Evolutionary conservation across 2,888 invertebrate species (phyloP), one percentile per base, ranked within the genome.

Genomic region (Melinaea marsaeus): DNA sequence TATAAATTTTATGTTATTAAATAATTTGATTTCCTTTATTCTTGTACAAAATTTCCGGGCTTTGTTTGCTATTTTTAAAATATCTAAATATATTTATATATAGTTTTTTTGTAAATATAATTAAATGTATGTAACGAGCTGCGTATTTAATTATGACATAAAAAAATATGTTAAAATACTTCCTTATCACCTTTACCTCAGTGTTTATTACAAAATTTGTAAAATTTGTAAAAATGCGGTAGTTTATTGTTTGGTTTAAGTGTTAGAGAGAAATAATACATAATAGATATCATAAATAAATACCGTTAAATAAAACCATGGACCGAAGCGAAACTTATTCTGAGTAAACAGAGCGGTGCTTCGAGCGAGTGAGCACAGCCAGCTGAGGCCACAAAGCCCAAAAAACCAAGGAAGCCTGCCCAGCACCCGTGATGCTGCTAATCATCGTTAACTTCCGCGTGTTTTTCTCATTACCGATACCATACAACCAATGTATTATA

Each of bases 381-480:
- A 37, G 42, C 42, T 42, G 42, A 42, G 42, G 42, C 42, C 42
- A 81, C 83, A 84, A 83, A 6, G 45, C 75, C 74, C 80, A 77
- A 88, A 88, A 90, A 88, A 88, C 82, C 80, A 73, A 87, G 89
- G 88, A 90, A 90, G 76, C 78, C 68, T 63, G 64, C 58, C 63
- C 58, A 60, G 63, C 62, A 68, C 69, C 75, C 74, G 76, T 77
- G 83, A 84, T 84, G 83, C 78, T 82, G 78, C 73, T 87, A 81
- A 87, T 88, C 79, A 80, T 78, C 61, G 79, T 80, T 76, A 79
- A 77, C 84, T 90, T 89, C 90, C 89, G 87, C 76, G 76, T 84
- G 72, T 75, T 77, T 75, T 72, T 74, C 79, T 86, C 84, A 85
- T 86, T 86, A 79, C 73, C 74, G 71, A 69, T 72, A 69, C 71